These are phyloP conservation scores for Camponotus pennsylvanicus DNA, from an alignment of 1,140 invertebrate species.

Conservation along the genomic window DNA sequence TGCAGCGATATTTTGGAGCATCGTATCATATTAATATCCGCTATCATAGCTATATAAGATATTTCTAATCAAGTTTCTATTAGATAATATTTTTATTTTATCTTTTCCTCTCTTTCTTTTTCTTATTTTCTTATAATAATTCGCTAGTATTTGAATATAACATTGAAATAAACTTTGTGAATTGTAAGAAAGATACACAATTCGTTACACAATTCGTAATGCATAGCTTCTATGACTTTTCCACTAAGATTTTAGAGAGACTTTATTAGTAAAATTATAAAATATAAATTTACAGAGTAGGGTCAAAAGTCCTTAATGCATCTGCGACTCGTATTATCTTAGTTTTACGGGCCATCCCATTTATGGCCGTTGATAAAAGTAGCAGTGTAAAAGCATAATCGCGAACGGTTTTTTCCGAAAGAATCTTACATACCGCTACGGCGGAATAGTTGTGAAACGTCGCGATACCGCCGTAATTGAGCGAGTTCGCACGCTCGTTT, in stretches of 20 bases:
- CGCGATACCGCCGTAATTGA: conserved; percentile 55
- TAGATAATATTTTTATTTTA: background rate
- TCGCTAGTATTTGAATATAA: background rate
- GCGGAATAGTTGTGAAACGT: conserved; percentile 43
- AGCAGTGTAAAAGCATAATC: conserved; percentile 32
- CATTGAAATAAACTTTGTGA: background rate
- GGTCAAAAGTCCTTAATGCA: background rate
- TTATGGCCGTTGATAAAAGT: conserved; percentile 17
- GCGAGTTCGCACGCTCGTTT: conserved; percentile 62
- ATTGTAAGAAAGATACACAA: background rate
- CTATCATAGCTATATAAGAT: background rate
- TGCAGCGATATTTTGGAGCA: background rate
- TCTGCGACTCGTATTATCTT: background rate
- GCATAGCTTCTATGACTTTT: background rate
- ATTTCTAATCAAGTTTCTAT: background rate
- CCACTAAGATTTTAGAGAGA: background rate
- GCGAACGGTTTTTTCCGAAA: conserved; percentile 46
- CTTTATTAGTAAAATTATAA: conserved; percentile 13
- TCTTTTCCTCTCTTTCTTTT: background rate
- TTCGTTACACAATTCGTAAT: background rate
- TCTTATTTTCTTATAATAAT: background rate
- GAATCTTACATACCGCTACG: background rate
- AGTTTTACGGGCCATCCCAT: background rate
- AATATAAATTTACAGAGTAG: conserved; percentile 11
- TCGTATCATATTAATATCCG: background rate